Evolutionary conservation across 2,888 invertebrate species (phyloP).

Genomic region (Ariolimax columbianus): DNA sequence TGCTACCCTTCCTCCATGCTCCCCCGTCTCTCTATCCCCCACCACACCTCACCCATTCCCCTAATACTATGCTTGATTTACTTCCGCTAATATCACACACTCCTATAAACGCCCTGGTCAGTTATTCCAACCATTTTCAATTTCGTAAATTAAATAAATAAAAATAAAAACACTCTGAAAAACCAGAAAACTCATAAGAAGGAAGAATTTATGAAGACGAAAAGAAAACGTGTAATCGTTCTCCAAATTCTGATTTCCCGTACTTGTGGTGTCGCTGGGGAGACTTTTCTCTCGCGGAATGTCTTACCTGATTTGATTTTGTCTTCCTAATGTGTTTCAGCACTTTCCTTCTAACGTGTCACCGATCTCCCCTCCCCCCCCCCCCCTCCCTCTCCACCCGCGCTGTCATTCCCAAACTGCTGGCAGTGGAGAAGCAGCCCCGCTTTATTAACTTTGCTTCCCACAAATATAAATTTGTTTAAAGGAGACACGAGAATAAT

Average conservation of each 20-base stretch:
- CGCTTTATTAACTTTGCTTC: neutral
- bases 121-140: neutral
- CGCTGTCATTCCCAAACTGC: neutral
- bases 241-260: neutral
- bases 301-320: conserved; percentile 22
- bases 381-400: too few relatives aligned
- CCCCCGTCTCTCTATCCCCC: neutral
- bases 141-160: neutral
- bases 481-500: neutral
- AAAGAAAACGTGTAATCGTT: neutral
- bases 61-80: conserved; percentile 14
- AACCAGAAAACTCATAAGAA: neutral
- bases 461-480: neutral
- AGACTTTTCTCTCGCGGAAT: neutral
- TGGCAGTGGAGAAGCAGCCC: neutral
- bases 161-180: neutral
- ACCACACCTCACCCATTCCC: neutral
- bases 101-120: neutral
- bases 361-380: too few relatives aligned
- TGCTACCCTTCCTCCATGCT: too few relatives aligned
- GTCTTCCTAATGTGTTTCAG: neutral
- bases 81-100: neutral
- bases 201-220: conserved; percentile 12
- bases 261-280: neutral
- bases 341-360: neutral